Base-by-base conservation (phyloP, 2,797 vertebrate genomes). In the Ctenochaetus hawaiiensis region DNA sequence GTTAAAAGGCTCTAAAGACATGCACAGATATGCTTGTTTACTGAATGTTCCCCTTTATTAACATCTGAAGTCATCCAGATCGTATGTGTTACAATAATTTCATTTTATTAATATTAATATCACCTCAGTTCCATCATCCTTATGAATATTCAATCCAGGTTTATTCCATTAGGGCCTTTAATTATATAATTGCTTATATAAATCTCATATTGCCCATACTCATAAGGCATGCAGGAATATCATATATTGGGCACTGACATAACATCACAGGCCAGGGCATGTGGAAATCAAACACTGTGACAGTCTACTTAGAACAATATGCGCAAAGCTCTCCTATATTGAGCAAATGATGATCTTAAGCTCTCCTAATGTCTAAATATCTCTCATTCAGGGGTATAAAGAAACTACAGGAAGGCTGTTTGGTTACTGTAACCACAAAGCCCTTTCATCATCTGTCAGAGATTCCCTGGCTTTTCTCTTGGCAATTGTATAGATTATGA, bases 51-150 rank as follows among this genome's bases (percentile, higher is more conserved):
- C 26, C 26, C 13, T 23, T 26, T 56, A 61, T 72, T 30, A 49
- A 22, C 6, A 67, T 57, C 20, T 52, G 51, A 39, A 58, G 7
- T 0, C 6, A 2, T 12, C 1, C 23, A 67, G 67, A 80, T 77
- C 48, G 49, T 51, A 41, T 37, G 14, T 72, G 60, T 86, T 77
- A 56, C 51, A 45, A 72, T 82, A 78, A 80, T 71, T 66, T 17
- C 5, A 52, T 45, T 48, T 43, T 70, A 30, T 30, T 3, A 30
- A 45, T 59, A 73, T 77, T 77, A 7, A 81, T 65, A 26, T 77
- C 5, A 52, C 65, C 80, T 59, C 26, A 30, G 26, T 30, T 30
- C 26, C 26, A 30, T 4, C 4, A 5, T 30, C 26, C 26, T 30
- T 3, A 30, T 30, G 26, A 30, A 30, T 30, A 30, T 30, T 30